These are phyloP conservation scores for zebrafish (Danio rerio) DNA, from an alignment of 2,113 vertebrate species.

Conservation along the genomic window GRCz12tu NC_133190.1:3139501-3140000, in stretches of 20 bases:
- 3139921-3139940: conserved; percentile 16
- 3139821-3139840: background rate
- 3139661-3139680: background rate
- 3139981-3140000: background rate
- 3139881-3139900: conserved; percentile 19
- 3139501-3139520: conserved; percentile 5
- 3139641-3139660: background rate
- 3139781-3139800: background rate
- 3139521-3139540: background rate
- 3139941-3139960: background rate
- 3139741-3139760: background rate
- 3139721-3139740: background rate
- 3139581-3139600: background rate
- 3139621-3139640: background rate
- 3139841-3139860: background rate
- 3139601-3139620: background rate
- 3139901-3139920: background rate
- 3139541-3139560: background rate
- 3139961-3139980: background rate
- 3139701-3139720: background rate
- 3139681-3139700: background rate
- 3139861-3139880: background rate
- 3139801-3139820: background rate
- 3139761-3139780: no score
- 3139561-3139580: background rate